Evolutionary conservation across 2,888 invertebrate species (phyloP).

Genomic region (Fragum whitleyi): DNA sequence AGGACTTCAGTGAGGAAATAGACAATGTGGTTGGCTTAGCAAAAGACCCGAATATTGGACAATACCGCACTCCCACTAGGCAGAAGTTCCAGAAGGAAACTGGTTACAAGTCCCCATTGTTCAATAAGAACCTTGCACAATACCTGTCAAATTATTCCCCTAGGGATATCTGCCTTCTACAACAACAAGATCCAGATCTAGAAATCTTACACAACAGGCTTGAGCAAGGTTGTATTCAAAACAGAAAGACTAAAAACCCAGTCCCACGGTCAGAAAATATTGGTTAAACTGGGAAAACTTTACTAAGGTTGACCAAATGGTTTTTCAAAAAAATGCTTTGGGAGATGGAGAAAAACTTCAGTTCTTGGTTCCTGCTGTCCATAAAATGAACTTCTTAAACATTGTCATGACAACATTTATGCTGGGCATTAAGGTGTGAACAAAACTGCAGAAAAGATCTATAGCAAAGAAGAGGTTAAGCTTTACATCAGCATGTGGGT

Average conservation of each 20-base stretch:
- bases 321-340: not conserved
- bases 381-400: constrained; percentile 2
- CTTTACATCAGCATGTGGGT: constrained; percentile 10
- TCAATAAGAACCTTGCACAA: not conserved
- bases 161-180: not conserved
- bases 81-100: no score
- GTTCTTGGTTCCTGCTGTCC: constrained; percentile 13
- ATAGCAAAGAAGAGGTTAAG: not conserved
- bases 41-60: no score
- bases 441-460: constrained; percentile 19
- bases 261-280: constrained; percentile 11
- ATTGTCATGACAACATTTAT: not conserved
- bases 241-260: not conserved
- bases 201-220: constrained; percentile 2
- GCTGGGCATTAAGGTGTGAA: constrained; percentile 19
- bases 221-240: not conserved
- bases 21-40: no score
- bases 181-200: constrained; percentile 15
- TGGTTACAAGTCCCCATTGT: no score
- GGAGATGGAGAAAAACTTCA: not conserved
- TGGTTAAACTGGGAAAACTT: constrained; percentile 22
- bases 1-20: no score
- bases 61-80: no score
- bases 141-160: not conserved
- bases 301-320: not conserved